Conservation (phyloP, 2,888 invertebrate species). For the Andrena camellia region DNA sequence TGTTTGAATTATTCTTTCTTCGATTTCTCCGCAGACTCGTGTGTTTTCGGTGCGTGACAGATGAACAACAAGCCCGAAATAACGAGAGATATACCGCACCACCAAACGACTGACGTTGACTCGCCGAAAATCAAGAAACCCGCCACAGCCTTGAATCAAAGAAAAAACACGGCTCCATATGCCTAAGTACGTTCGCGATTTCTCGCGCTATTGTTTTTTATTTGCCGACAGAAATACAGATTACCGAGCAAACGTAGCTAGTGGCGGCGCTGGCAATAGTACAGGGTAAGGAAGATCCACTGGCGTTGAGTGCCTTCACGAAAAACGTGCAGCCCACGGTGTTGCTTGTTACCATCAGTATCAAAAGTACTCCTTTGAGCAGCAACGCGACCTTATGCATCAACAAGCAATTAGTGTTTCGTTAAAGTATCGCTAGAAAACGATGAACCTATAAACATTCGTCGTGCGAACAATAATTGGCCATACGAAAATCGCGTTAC, state of each 20-base stretch:
- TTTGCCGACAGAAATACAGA: conserved; percentile 12
- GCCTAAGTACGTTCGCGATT: neutral
- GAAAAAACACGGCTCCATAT: conserved; percentile 4
- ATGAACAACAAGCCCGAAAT: conserved; percentile 90
- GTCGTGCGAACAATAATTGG: neutral
- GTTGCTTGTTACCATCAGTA: conserved; percentile 87
- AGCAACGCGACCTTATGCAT: conserved; percentile 67
- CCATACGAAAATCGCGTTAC: conserved; percentile 57
- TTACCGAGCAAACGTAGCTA: conserved; percentile 89
- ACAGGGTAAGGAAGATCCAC: conserved; percentile 87
- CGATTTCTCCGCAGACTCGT: conserved; percentile 13
- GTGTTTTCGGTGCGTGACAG: conserved; percentile 59
- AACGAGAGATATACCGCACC: conserved; percentile 90
- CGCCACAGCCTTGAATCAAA: conserved; percentile 88
- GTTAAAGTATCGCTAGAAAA: neutral
- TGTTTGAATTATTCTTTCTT: conserved; percentile 36
- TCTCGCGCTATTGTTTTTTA: neutral
- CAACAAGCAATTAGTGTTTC: neutral
- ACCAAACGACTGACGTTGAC: conserved; percentile 89
- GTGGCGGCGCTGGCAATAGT: conserved; percentile 89
- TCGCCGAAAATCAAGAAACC: conserved; percentile 91
- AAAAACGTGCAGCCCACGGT: conserved; percentile 88
- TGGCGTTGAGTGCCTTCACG: conserved; percentile 88
- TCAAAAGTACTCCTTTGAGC: conserved; percentile 81
- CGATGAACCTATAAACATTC: neutral